Conservation (phyloP, 2,888 invertebrate genomes). For the Rambutsinella grinnellia region DNA sequence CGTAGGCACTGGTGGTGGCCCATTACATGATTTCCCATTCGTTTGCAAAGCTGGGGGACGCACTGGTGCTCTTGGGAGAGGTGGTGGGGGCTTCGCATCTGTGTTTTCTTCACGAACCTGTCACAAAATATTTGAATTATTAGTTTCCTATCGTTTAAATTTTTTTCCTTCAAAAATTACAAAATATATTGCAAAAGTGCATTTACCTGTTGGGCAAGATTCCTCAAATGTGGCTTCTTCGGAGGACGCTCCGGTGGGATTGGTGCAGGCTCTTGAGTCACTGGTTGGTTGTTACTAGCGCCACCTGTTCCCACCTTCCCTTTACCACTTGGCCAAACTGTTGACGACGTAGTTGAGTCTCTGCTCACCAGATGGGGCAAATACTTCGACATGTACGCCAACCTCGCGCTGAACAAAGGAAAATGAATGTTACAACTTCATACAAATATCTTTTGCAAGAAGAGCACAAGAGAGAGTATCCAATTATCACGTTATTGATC, state of each 20-base stretch:
- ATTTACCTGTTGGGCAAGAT: conserved; percentile 65
- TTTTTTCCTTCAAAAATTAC: neutral
- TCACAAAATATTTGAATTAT: neutral
- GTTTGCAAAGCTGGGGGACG: conserved; percentile 51
- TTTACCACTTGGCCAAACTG: conserved; percentile 25
- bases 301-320: conserved; percentile 48
- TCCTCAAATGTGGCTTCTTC: conserved; percentile 79
- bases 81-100: conserved; percentile 63
- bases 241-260: conserved; percentile 78
- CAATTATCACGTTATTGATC: too few species aligned
- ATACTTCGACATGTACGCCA: conserved; percentile 66
- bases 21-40: conserved; percentile 31
- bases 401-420: conserved; percentile 62
- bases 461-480: too few species aligned
- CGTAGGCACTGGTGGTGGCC: conserved; percentile 63
- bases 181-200: too few species aligned
- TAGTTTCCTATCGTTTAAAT: neutral
- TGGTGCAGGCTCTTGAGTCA: conserved; percentile 64
- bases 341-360: conserved; percentile 45
- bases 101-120: conserved; percentile 54
- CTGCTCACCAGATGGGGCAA: conserved; percentile 65
- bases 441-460: too few species aligned
- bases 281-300: conserved; percentile 28
- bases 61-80: conserved; percentile 64
- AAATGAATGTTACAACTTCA: too few species aligned